Evolutionary conservation across 2,113 vertebrate genomes (phyloP), one percentile per base, ranked within the genome.

Genomic region (Rhinoderma darwinii): DNA sequence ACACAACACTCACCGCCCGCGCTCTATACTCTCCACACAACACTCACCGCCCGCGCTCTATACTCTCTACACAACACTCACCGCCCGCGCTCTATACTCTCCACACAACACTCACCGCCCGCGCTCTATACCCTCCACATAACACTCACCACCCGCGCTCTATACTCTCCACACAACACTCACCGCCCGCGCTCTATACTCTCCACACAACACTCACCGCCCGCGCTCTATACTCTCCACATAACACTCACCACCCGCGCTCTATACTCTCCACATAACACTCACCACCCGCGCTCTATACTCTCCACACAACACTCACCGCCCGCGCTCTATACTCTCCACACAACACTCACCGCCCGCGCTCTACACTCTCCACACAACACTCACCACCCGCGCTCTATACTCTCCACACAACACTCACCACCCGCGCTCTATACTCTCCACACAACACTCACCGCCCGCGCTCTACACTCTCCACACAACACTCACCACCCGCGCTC

Each of bases 261-360:
- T 6, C 2, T 5, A 30, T 72, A 12, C 18, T 61, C n/a, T 14
- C n/a, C n/a, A 41, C 9, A 2, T 20, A 35, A 32, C 22, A 27
- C 84, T 43, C 17, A 4, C 37, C 74, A 59, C 47, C 20, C 1
- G 91, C 91, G n/a, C n/a, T n/a, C n/a, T n/a, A n/a, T n/a, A n/a
- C n/a, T n/a, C n/a, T n/a, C n/a, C n/a, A n/a, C n/a, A n/a, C n/a
- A n/a, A n/a, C n/a, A n/a, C n/a, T n/a, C n/a, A n/a, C n/a, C n/a
- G n/a, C 0, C 8, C 39, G 6, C 81, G 17, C 56, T 6, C 2
- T 5, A 30, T 72, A 12, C 18, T 61, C n/a, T 14, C n/a, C n/a
- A 41, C 9, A 2, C 15, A 35, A 32, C 22, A 27, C 84, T 43
- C 17, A 4, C 37, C 74, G 50, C 47, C 20, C 1, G 91, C 91